These are phyloP conservation scores for Auanema freiburgensis DNA, from an alignment of 2,888 invertebrate species.

Conservation along the genomic window DNA sequence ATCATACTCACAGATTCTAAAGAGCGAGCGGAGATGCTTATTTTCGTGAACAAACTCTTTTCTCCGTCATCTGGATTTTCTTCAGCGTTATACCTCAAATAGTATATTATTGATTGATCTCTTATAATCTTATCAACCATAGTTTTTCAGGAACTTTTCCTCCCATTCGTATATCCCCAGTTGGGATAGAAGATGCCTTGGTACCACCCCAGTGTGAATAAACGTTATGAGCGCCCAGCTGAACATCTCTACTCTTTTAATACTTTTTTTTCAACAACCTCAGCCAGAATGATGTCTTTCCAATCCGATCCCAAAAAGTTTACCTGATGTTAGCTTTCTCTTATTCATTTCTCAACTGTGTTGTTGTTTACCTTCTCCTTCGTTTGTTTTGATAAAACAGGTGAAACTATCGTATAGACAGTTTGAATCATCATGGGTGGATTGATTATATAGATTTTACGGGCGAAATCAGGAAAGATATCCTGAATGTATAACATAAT, in stretches of 20 bases:
- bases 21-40: not conserved
- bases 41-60: constrained; percentile 8
- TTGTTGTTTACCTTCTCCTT: constrained; percentile 30
- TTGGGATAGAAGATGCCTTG: constrained; percentile 25
- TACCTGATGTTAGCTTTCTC: constrained; percentile 19
- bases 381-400: constrained; percentile 44
- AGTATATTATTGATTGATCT: constrained; percentile 1
- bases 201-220: constrained; percentile 47
- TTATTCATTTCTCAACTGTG: not conserved
- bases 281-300: constrained; percentile 31
- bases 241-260: not conserved
- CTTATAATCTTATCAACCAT: constrained; percentile 15
- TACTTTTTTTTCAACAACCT: constrained; percentile 18
- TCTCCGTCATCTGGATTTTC: constrained; percentile 6
- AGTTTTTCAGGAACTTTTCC: constrained; percentile 45
- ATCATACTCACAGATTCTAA: not conserved
- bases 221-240: constrained; percentile 44
- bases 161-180: constrained; percentile 52
- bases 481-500: constrained; percentile 22
- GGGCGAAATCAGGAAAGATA: constrained; percentile 45
- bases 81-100: constrained; percentile 4
- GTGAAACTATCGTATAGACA: constrained; percentile 43
- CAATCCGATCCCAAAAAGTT: constrained; percentile 40
- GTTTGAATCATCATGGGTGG: constrained; percentile 41
- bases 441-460: constrained; percentile 42